phyloP scores from a whole-genome alignment of 1,140 invertebrate species.

The Chrysoperla carnea region DNA sequence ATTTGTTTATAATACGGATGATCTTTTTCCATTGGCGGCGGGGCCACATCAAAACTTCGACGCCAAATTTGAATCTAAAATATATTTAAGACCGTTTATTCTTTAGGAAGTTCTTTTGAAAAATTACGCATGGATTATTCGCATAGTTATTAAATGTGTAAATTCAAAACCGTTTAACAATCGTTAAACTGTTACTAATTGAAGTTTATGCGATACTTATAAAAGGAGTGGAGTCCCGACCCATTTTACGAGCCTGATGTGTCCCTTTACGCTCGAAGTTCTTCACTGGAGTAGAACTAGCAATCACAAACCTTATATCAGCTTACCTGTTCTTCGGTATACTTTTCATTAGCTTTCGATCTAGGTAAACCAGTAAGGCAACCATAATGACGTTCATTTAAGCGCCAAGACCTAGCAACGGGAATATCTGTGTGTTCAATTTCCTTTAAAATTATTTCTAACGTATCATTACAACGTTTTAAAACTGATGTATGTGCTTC shows the following conservation, averaged over 20 bases:
- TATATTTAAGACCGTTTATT: too few relatives aligned
- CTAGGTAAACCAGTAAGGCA: constrained; percentile 88
- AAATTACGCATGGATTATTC: too few relatives aligned
- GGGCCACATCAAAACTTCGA: constrained; percentile 81
- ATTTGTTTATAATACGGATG: constrained; percentile 72
- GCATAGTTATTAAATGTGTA: too few relatives aligned
- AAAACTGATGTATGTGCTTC: constrained; percentile 85
- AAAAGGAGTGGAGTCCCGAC: too few relatives aligned
- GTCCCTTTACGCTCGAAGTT: too few relatives aligned
- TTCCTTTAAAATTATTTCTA: constrained; percentile 60
- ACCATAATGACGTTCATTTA: constrained; percentile 92
- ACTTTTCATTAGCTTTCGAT: constrained; percentile 86
- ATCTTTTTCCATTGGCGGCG: constrained; percentile 71
- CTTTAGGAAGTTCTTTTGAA: too few relatives aligned
- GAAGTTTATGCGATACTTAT: too few relatives aligned
- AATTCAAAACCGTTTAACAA: too few relatives aligned
- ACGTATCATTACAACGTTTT: constrained; percentile 75
- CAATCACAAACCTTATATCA: too few relatives aligned
- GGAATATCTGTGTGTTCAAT: constrained; percentile 66
- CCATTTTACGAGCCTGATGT: too few relatives aligned
- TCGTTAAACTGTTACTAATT: too few relatives aligned
- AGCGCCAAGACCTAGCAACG: constrained; percentile 69
- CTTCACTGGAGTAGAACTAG: too few relatives aligned
- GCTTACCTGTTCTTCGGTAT: constrained; percentile 69
- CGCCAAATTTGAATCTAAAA: constrained; percentile 84